Conservation (phyloP, 2,888 invertebrate species). For the Poecilus cupreus region DNA sequence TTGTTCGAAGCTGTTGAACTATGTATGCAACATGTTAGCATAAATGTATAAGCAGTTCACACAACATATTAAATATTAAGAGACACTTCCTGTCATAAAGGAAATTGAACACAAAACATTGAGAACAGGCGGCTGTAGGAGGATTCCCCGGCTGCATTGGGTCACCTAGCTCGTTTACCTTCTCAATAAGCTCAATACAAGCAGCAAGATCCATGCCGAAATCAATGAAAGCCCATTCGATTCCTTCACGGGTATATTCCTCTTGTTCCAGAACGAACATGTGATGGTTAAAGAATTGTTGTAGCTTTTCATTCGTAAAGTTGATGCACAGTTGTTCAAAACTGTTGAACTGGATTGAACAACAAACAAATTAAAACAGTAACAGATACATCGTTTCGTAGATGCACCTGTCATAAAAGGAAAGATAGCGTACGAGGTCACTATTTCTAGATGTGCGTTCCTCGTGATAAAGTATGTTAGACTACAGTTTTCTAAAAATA, state of each 20-base stretch:
- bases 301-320: constrained; percentile 86
- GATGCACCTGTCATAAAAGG: constrained; percentile 47
- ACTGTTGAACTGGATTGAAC: constrained; percentile 78
- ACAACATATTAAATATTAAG: background rate
- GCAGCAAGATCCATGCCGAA: constrained; percentile 84
- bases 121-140: constrained; percentile 32
- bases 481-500: background rate
- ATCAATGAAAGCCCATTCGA: constrained; percentile 86
- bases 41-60: background rate
- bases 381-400: constrained; percentile 68
- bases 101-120: constrained; percentile 34
- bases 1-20: constrained; percentile 94
- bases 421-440: constrained; percentile 34
- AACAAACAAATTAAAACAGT: constrained; percentile 68
- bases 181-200: constrained; percentile 80
- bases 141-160: constrained; percentile 23
- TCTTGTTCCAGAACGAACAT: constrained; percentile 88
- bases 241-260: constrained; percentile 84
- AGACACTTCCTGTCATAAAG: constrained; percentile 49
- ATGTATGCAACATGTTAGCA: constrained; percentile 69
- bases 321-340: constrained; percentile 88
- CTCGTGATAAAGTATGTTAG: background rate
- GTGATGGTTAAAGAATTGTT: constrained; percentile 88
- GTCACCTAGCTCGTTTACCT: constrained; percentile 69
- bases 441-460: constrained; percentile 48